Percentiles rank a stretch among this genome's conserved stretches.
These are phyloP conservation scores for Sebastiscus albofasciatus DNA, from an alignment of 2,797 vertebrate genomes.

Conservation along the genomic window DNA sequence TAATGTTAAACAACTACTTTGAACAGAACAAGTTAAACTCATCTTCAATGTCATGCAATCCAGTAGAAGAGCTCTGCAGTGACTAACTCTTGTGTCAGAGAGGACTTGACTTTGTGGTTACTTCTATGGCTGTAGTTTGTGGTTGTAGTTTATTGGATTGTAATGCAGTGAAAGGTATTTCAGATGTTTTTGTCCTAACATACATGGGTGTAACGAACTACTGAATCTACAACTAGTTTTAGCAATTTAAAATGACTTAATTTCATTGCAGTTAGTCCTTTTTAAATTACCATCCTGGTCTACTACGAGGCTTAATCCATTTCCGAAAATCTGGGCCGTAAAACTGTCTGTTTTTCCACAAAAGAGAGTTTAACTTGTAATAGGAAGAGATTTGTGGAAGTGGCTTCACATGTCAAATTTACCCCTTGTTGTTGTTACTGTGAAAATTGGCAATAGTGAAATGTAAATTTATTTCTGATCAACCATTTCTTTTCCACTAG, in stretches of 20 bases:
- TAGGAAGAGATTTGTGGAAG: background rate
- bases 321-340: background rate
- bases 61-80: background rate
- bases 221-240: background rate
- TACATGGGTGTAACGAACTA: background rate
- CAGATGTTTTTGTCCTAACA: background rate
- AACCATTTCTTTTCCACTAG: constrained; percentile 74
- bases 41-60: background rate
- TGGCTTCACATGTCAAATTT: background rate
- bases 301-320: background rate
- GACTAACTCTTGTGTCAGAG: background rate
- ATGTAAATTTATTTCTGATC: constrained; percentile 4
- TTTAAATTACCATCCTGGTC: background rate
- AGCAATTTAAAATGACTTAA: background rate
- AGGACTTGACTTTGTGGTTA: background rate
- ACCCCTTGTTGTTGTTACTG: background rate
- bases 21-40: background rate
- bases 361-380: background rate
- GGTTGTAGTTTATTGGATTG: background rate
- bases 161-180: background rate
- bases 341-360: background rate
- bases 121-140: background rate
- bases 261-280: background rate
- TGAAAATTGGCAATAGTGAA: background rate
- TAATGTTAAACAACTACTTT: background rate